Evolutionary conservation across 1,140 invertebrate species (phyloP).

Genomic region (Hyles euphorbiae): DNA sequence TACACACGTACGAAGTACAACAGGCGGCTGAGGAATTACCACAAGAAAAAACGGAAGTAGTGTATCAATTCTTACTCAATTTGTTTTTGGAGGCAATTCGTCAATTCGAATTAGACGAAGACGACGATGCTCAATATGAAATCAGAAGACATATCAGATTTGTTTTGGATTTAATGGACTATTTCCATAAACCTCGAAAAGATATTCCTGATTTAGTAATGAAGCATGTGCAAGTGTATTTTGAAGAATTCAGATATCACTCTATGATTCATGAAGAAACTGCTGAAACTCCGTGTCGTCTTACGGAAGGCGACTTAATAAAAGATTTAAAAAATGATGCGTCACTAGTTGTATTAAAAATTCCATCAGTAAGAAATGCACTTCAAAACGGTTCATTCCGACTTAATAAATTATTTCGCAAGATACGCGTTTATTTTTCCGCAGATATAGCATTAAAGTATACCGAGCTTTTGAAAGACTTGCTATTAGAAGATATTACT

Average conservation of each 20-base stretch:
- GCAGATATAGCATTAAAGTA: slow-evolving; percentile 37
- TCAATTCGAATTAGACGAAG: slow-evolving; percentile 20
- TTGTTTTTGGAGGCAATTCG: slow-evolving; percentile 30
- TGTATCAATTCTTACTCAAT: slow-evolving; percentile 34
- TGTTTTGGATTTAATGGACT: slow-evolving; percentile 13
- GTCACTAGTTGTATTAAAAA: slow-evolving; percentile 22
- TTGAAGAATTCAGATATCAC: slow-evolving; percentile 19
- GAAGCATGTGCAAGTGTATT: slow-evolving; percentile 32
- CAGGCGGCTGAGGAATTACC: slow-evolving; percentile 23
- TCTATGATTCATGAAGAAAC: slow-evolving; percentile 14
- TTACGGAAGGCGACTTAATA: slow-evolving; percentile 24
- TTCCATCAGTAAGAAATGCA: slow-evolving; percentile 15
- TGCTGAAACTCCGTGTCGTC: slow-evolving; percentile 7
- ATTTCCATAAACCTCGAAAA: slow-evolving; percentile 19
- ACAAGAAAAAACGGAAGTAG: slow-evolving; percentile 23
- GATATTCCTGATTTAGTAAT: slow-evolving; percentile 39
- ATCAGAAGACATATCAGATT: slow-evolving; percentile 16
- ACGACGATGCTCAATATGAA: slow-evolving; percentile 17
- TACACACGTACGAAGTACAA: slow-evolving; percentile 23
- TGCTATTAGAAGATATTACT: slow-evolving; percentile 13
- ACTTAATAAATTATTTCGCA: slow-evolving; percentile 30
- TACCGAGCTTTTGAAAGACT: slow-evolving; percentile 27
- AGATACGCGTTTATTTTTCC: slow-evolving; percentile 49
- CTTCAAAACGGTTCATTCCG: background rate
- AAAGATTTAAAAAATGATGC: slow-evolving; percentile 41